Evolutionary conservation across 2,888 invertebrate genomes (phyloP), one percentile per base, ranked within the genome.

Genomic region (Thyatira batis): DNA sequence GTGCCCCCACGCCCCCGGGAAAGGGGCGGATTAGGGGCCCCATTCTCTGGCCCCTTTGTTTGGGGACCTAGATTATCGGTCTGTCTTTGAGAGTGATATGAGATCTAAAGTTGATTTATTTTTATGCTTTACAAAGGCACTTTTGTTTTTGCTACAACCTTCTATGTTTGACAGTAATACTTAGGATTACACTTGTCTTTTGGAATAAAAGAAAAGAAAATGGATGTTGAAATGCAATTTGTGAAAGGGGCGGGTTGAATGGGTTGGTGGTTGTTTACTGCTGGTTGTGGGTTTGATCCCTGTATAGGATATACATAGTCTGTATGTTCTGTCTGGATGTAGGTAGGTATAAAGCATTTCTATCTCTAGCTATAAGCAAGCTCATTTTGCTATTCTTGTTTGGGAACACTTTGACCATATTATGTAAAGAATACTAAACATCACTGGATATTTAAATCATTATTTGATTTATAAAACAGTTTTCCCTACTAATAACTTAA

Each of bases 1-100:
- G 51, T 54, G 50, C 45, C 28, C 17, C 25, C 49, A 33, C 52
- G 44, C 20, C 50, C 23, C 23, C 6, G 39, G 13, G 39, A n/a
- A n/a, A n/a, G 21, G 44, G 49, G 30, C 43, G 20, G 43, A 49
- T 51, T 44, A 48, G 44, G 20, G 20, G 28, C 17, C 23, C 27
- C 21, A 50, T 20, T 27, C 28, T 45, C 17, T 46, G 25, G 27
- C 25, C 8, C n/a, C 25, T 27, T 17, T 25, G 25, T 46, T 23
- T 25, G 25, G 39, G 39, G 17, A 39, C 39, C 39, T 39, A 39
- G 17, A 39, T 39, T 39, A 39, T 39, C 17, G n/a, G 17, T 17
- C 17, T 39, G 13, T 39, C 39, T 39, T 39, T 39, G 39, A 17
- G 39, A 39, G 39, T 17, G 17, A 39, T 39, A 39, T 39, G 39